Conservation (phyloP, 2,797 vertebrate genomes). For the Alca torda region DNA sequence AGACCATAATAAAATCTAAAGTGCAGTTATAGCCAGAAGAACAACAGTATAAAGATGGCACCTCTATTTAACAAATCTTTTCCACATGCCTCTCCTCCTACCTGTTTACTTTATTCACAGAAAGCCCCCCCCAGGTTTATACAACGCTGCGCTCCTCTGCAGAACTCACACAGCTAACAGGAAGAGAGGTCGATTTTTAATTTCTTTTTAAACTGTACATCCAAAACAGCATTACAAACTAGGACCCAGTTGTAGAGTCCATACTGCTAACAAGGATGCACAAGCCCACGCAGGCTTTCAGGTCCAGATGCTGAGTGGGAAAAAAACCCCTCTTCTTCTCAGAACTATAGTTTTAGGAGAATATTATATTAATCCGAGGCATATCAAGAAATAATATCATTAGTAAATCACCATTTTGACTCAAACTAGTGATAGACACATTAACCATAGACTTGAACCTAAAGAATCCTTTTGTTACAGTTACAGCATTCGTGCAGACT, state of each 20-base stretch:
- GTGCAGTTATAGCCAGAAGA: conserved; percentile 56
- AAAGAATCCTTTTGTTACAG: neutral
- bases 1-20: neutral
- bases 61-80: neutral
- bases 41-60: neutral
- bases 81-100: neutral
- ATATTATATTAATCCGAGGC: neutral
- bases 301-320: neutral
- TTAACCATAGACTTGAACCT: neutral
- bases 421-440: neutral
- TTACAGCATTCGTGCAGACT: neutral
- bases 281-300: neutral
- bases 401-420: neutral
- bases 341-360: neutral
- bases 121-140: neutral
- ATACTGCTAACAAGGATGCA: neutral
- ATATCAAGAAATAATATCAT: neutral
- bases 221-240: neutral
- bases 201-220: neutral
- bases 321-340: neutral
- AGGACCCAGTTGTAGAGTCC: neutral
- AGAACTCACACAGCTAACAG: neutral
- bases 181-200: neutral
- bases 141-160: neutral
- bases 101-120: neutral